phyloP scores from a whole-genome alignment of 1,140 invertebrate species.

The Lamellibrachia luymesi region DNA sequence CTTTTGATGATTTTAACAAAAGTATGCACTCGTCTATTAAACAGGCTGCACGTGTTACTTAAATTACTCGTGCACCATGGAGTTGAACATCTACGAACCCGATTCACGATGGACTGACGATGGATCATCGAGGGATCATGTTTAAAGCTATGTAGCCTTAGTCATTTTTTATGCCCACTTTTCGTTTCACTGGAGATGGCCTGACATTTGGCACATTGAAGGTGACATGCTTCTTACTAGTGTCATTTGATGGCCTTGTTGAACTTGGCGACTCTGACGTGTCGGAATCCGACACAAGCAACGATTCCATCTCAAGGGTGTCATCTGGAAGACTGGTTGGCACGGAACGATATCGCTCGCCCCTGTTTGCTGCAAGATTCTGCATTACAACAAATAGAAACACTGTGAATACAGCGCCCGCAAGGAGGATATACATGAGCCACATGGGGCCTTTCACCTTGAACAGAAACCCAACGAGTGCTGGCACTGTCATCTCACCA shows the following conservation, averaged over 20 bases:
- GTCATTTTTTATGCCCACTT: background rate
- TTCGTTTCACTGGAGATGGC: background rate
- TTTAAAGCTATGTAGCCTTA: background rate
- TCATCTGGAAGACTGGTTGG: background rate
- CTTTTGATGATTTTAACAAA: too few species aligned
- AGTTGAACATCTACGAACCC: too few species aligned
- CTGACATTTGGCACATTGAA: background rate
- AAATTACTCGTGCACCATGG: too few species aligned
- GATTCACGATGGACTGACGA: too few species aligned
- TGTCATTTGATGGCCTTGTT: background rate
- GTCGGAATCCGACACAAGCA: background rate
- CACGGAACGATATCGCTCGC: slow-evolving; percentile 7
- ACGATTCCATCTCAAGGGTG: background rate
- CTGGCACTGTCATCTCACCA: slow-evolving; percentile 59
- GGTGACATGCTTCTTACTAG: background rate
- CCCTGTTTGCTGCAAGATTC: slow-evolving; percentile 35
- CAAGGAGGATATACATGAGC: slow-evolving; percentile 52
- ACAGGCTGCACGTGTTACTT: too few species aligned
- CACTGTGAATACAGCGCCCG: slow-evolving; percentile 36
- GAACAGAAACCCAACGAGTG: slow-evolving; percentile 50
- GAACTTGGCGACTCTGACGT: background rate
- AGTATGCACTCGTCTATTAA: too few species aligned
- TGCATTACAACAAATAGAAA: slow-evolving; percentile 46
- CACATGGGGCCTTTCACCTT: slow-evolving; percentile 42
- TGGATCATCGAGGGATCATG: background rate